Base-by-base conservation (phyloP, 2,113 vertebrate genomes). In the human region DNA sequence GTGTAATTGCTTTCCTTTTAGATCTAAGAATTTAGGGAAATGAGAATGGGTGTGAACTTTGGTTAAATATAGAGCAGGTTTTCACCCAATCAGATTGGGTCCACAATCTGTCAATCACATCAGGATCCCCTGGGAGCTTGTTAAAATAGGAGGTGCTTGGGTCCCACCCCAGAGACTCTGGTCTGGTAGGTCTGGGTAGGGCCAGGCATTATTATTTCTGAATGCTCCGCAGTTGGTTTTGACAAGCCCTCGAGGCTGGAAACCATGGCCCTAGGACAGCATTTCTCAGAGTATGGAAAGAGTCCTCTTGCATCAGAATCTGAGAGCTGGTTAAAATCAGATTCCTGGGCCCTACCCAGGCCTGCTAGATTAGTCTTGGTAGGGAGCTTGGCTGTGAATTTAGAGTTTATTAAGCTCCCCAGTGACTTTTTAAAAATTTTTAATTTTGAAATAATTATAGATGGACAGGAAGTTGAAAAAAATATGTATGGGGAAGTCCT, bases 361-460 rank as follows among this genome's bases (percentile, higher is more conserved):
- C 50, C 43, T 75, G 20, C 27, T 66, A 48, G 38, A 32, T 85
- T 52, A 40, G 43, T 57, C 20, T 45, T 55, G 23, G 20, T 23
- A 7, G 73, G 20, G 27, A 88, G 20, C 11, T n/a, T 18, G 57
- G 4, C 18, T 92, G 9, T 27, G n/a, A 68, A 38, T 93, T 55
- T 80, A n/a, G 23, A 70, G 16, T n/a, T 86, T 50, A 73, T 40
- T 81, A 94, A 91, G n/a, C 35, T 64, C n/a, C 61, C 16, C 32
- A 20, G 27, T 81, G 64, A 92, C 14, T 40, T 55, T 48, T 25
- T 16, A 87, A 89, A 45, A 2, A 0, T 3, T 48, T 84, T 75
- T 76, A 43, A 43, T 70, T 90, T 93, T 83, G 66, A 84, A 84
- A 89, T 57, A 81, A 59, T 81, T 94, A 85, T 94, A 91, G 80